Evolutionary conservation across 1,140 invertebrate species (phyloP), one percentile per base, ranked within the genome.

Genomic region (Drosophila setifemur): DNA sequence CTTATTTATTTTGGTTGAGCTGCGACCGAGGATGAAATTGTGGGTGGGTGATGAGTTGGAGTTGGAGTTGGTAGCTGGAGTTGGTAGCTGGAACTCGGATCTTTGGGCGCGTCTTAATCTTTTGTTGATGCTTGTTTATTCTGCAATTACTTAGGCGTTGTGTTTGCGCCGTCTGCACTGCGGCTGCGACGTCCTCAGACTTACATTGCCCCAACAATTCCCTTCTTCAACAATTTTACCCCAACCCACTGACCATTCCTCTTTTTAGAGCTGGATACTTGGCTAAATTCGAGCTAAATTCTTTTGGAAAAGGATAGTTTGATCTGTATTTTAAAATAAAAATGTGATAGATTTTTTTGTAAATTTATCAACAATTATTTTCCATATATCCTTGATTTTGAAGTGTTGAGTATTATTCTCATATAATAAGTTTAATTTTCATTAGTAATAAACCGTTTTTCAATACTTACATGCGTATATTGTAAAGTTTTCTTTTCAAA

Each of bases 121-220:
- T 87, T 88, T 87, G 82, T 88, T 87, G 82, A 88, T 87, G 83
- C 78, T 87, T 87, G 82, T 87, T 87, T 87, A 87, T 87, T 87
- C 81, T 88, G 82, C 82, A 87, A 87, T 87, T 88, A 88, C 83
- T 87, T 87, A 87, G 85, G 83, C 83, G 82, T 88, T 83, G 76
- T 88, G 82, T 86, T 86, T 79, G 81, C 81, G 61, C 64, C 60
- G 60, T 85, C 81, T 79, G 81, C 81, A 86, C 75, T 85, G 79
- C 79, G 71, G 81, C 75, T 48, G 39, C 54, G 35, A 54, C 49
- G 26, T 52, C 42, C 53, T 39, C 14, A 44, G 48, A 23, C 16
- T 44, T 48, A 53, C 70, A 35, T 63, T 74, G 12, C 42, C 40
- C 33, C 12, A 7, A 14, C 23, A 12, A 7, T 19, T 26, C 47